Evolutionary conservation across 2,888 invertebrate genomes (phyloP), one percentile per base, ranked within the genome.

Genomic region (Orchesellides sinensis): DNA sequence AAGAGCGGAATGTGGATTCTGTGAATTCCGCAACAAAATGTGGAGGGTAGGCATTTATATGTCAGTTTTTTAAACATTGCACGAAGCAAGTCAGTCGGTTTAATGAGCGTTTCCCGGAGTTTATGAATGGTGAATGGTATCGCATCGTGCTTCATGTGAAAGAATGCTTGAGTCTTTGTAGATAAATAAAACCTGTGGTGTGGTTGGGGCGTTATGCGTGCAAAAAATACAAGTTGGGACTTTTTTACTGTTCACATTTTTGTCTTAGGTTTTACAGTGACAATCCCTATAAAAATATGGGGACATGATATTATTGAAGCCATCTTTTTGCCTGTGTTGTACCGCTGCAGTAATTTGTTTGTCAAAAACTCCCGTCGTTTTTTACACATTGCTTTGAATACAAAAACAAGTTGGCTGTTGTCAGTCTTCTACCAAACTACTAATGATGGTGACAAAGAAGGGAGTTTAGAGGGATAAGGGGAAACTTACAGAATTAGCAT

Each of bases 51-150:
- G n/a, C n/a, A 75, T 75, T 75, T 75, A 75, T n/a, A n/a, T 75
- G 75, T 40, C 35, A n/a, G 66, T 29, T 66, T 75, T 75, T 32
- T 49, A 17, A 56, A 56, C 52, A 49, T 49, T 19, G 25, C 47
- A 54, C 65, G 45, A 35, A 75, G 49, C 66, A 66, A 66, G 54
- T 66, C 66, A 59, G 73, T 45, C 27, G 63, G 69, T 61, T 61
- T 78, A 78, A 78, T 78, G 78, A 78, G 63, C 49, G 40, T 61
- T 78, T 78, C 70, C 70, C 78, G 70, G 78, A 70, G 78, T 69
- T 69, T 78, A 63, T 70, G 78, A 49, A 52, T 52, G 77, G 54
- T 66, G 69, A 63, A 52, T 63, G 27, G 35, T 52, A 68, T 66
- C 21, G 52, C 19, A 40, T 35, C 40, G 35, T 63, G 35, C 40